These are phyloP conservation scores for Hecatera dysodea DNA, from an alignment of 2,888 invertebrate genomes.

Conservation along the genomic window DNA sequence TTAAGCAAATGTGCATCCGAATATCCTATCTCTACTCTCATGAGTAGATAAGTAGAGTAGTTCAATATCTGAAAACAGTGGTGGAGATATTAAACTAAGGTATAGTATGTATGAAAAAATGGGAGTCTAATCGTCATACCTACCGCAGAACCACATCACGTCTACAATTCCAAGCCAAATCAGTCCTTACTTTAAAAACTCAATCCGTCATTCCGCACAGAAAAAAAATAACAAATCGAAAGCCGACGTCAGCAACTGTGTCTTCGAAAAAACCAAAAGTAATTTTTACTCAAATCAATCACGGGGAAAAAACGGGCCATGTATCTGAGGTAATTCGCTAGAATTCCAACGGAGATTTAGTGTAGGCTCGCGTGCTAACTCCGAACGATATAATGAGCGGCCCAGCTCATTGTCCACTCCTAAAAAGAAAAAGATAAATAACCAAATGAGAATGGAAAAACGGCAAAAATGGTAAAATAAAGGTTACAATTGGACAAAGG, in stretches of 20 bases:
- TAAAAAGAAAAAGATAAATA: conserved; percentile 89
- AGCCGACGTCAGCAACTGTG: conserved; percentile 48
- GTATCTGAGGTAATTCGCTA: conserved; percentile 88
- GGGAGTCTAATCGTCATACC: no score
- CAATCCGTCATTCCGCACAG: conserved; percentile 53
- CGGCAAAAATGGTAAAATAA: conserved; percentile 90
- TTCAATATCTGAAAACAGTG: no score
- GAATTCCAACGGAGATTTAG: conserved; percentile 90
- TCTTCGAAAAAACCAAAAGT: conserved; percentile 83
- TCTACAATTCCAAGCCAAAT: conserved; percentile 23
- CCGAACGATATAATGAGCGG: conserved; percentile 87
- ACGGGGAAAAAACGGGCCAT: conserved; percentile 85
- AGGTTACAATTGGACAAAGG: conserved; percentile 90
- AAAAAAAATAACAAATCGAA: conserved; percentile 50
- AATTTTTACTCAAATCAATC: conserved; percentile 90
- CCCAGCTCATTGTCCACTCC: conserved; percentile 78
- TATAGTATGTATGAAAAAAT: no score
- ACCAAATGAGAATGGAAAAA: conserved; percentile 91
- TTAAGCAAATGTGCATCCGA: no score
- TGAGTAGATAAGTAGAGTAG: no score
- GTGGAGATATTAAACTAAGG: no score
- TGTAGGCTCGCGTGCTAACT: conserved; percentile 86
- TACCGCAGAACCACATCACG: not conserved
- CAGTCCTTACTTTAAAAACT: conserved; percentile 40
- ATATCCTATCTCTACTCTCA: no score